These are phyloP conservation scores for Brachionus rubens DNA, from an alignment of 1,140 invertebrate species.

Conservation along the genomic window DNA sequence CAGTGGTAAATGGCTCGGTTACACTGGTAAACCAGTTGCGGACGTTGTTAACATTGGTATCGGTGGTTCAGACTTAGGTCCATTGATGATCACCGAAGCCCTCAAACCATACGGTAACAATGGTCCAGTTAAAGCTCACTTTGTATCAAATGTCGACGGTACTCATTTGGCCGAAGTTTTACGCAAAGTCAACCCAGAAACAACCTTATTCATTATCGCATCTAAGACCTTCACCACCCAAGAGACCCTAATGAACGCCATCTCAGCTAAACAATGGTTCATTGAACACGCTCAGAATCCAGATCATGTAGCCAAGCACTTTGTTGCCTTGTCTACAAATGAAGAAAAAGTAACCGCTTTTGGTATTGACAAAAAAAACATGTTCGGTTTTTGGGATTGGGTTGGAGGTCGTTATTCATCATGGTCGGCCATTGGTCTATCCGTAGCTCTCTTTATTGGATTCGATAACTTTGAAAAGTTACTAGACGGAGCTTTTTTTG, in stretches of 20 bases:
- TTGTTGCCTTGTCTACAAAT: slow-evolving; percentile 96
- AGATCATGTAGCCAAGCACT: slow-evolving; percentile 84
- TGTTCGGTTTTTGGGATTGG: slow-evolving; percentile 99
- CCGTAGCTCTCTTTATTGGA: slow-evolving; percentile 86
- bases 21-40: slow-evolving; percentile 87
- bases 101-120: slow-evolving; percentile 70
- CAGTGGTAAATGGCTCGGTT: slow-evolving; percentile 75
- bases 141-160: slow-evolving; percentile 98
- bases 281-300: slow-evolving; percentile 79
- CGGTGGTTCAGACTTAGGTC: slow-evolving; percentile 86
- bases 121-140: slow-evolving; percentile 81
- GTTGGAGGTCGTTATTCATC: slow-evolving; percentile 95
- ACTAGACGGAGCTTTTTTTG: slow-evolving; percentile 80
- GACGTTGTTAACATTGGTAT: slow-evolving; percentile 99
- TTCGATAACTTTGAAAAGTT: slow-evolving; percentile 93
- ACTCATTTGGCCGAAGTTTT: slow-evolving; percentile 92
- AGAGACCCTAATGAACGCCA: slow-evolving; percentile 98
- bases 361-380: slow-evolving; percentile 92
- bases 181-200: slow-evolving; percentile 85
- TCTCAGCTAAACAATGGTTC: slow-evolving; percentile 93
- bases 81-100: slow-evolving; percentile 47
- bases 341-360: slow-evolving; percentile 82
- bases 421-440: slow-evolving; percentile 97
- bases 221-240: slow-evolving; percentile 99
- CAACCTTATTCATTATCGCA: slow-evolving; percentile 93